Conservation (phyloP, 2,888 invertebrate species). For the Drosophila leonis region DNA sequence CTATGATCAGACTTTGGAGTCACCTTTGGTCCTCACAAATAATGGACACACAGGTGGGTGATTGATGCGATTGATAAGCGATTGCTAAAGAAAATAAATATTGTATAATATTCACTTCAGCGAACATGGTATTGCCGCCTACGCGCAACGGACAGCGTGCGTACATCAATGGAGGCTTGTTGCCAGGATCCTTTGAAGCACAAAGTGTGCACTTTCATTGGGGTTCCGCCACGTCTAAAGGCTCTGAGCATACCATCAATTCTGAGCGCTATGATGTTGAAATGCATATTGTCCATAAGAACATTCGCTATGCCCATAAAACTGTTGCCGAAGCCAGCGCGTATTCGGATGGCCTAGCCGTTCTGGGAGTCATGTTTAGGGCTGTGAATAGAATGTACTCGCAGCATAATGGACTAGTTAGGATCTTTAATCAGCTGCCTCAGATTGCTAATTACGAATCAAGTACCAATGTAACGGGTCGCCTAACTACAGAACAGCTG, state of each 20-base stretch:
- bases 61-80: too few relatives aligned
- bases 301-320: too few relatives aligned
- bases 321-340: too few relatives aligned
- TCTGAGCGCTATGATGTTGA: too few relatives aligned
- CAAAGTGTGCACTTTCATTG: too few relatives aligned
- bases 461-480: slow-evolving; percentile 49
- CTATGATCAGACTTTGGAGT: slow-evolving; percentile 88
- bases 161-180: slow-evolving; percentile 63
- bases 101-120: slow-evolving; percentile 20
- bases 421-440: slow-evolving; percentile 67
- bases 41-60: slow-evolving; percentile 88
- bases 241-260: too few relatives aligned
- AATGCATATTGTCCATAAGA: too few relatives aligned
- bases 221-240: too few relatives aligned
- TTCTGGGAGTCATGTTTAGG: too few relatives aligned
- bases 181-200: too few relatives aligned
- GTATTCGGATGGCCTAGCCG: too few relatives aligned
- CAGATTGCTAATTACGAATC: slow-evolving; percentile 51
- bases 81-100: neutral
- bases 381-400: too few relatives aligned
- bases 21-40: slow-evolving; percentile 88
- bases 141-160: slow-evolving; percentile 54
- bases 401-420: slow-evolving; percentile 60
- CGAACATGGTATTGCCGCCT: slow-evolving; percentile 54
- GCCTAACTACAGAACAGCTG: slow-evolving; percentile 60